These are phyloP conservation scores for Sturmia bella DNA, from an alignment of 2,888 invertebrate genomes.

Conservation along the genomic window DNA sequence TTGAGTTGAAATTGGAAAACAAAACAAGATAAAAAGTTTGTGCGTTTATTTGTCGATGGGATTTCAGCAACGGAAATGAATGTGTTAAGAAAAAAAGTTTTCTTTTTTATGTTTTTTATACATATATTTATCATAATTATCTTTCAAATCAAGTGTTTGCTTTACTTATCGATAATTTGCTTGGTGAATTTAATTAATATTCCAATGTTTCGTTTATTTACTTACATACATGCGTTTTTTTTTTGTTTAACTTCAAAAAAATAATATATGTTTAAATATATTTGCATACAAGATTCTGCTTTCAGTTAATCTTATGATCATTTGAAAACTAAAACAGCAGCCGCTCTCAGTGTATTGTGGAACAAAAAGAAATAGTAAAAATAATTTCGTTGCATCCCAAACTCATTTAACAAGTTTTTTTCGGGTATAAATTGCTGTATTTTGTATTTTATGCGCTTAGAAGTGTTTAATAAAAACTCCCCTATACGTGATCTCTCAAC, in stretches of 20 bases:
- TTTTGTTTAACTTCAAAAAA: constrained; percentile 10
- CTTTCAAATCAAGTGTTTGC: constrained; percentile 45
- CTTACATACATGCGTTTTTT: neutral
- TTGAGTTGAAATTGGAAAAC: neutral
- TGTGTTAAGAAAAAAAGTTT: neutral
- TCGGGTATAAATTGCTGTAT: neutral
- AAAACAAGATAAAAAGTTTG: neutral
- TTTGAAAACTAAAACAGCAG: constrained; percentile 36
- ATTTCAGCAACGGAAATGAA: constrained; percentile 30
- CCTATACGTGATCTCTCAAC: neutral
- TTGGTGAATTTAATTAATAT: constrained; percentile 50
- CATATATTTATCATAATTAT: constrained; percentile 13
- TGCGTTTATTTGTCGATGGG: neutral
- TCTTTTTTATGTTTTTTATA: neutral
- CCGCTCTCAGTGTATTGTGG: neutral
- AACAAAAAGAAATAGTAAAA: constrained; percentile 1
- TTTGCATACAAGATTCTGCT: constrained; percentile 20
- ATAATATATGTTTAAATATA: constrained; percentile 51
- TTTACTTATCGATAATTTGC: constrained; percentile 40
- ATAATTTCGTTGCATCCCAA: no score
- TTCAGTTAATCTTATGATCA: constrained; percentile 51
- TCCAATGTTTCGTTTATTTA: constrained; percentile 17
- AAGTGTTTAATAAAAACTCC: neutral
- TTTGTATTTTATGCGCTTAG: neutral
- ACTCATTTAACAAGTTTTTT: no score